A percentile compares a stretch with the other conserved stretches of the same genome.
phyloP scores from a whole-genome alignment of 2,113 vertebrate species.

The Tachuris rubrigastra region DNA sequence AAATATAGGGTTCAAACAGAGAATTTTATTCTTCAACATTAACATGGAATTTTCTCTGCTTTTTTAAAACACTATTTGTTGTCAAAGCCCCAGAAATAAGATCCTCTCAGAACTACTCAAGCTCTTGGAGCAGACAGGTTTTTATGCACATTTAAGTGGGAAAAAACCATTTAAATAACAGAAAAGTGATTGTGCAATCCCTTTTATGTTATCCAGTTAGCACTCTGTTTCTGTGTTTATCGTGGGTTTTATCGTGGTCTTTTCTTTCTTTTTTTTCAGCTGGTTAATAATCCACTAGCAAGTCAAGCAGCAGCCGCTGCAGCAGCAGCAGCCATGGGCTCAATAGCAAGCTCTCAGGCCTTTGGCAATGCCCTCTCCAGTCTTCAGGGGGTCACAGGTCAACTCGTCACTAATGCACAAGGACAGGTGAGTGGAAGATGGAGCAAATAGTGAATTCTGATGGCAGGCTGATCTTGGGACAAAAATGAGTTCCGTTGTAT shows the following conservation, averaged over 20 bases:
- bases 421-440: conserved; percentile 92
- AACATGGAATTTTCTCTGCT: neutral
- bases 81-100: neutral
- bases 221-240: neutral
- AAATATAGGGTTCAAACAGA: neutral
- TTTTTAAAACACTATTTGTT: neutral
- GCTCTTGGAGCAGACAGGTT: neutral
- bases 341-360: conserved; percentile 92
- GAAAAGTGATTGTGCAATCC: accelerated
- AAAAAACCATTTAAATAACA: neutral
- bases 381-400: conserved; percentile 94
- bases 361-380: conserved; percentile 93
- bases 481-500: conserved; percentile 70
- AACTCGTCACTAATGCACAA: conserved; percentile 99
- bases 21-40: neutral
- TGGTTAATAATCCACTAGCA: conserved; percentile 92
- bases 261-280: conserved; percentile 75
- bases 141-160: neutral
- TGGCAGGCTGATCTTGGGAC: conserved; percentile 69
- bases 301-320: conserved; percentile 92
- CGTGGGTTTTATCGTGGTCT: conserved; percentile 39
- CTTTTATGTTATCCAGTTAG: neutral
- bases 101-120: neutral
- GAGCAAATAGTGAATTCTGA: conserved; percentile 66
- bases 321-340: conserved; percentile 91